Percentiles rank a stretch among this genome's conserved stretches.
Conservation (phyloP, 2,888 invertebrate genomes). For the Drosophila anomalata region DNA sequence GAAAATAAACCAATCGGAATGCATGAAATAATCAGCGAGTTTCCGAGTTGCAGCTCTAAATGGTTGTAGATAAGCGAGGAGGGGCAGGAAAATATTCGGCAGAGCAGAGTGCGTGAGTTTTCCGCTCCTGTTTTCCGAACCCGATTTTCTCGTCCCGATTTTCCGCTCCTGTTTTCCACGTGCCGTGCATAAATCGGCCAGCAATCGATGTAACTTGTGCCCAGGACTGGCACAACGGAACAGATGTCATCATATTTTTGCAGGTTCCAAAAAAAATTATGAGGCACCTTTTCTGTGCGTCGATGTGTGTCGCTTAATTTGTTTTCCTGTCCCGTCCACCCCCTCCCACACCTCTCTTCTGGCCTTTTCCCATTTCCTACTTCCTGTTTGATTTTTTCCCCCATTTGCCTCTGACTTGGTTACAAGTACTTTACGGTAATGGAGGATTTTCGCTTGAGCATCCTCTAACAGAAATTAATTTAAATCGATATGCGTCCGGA, state of each 20-base stretch:
- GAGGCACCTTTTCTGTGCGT: conserved; percentile 38
- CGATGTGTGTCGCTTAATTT: conserved; percentile 79
- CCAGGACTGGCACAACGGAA: conserved; percentile 46
- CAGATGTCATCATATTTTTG: conserved; percentile 79
- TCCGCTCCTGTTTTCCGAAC: conserved; percentile 47
- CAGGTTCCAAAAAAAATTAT: conserved; percentile 47
- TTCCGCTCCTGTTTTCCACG: conserved; percentile 70
- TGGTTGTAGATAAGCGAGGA: conserved; percentile 66
- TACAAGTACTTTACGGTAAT: conserved; percentile 83
- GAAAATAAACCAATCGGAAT: conserved; percentile 58
- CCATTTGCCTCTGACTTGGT: conserved; percentile 71
- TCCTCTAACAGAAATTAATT: conserved; percentile 84
- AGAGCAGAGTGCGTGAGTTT: conserved; percentile 52
- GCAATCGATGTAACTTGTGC: conserved; percentile 76
- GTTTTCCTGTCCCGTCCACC: conserved; percentile 55
- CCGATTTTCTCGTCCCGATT: conserved; percentile 27
- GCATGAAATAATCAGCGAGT: conserved; percentile 49
- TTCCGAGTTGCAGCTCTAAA: conserved; percentile 43
- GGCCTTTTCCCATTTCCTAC: conserved; percentile 17
- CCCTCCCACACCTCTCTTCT: conserved; percentile 1
- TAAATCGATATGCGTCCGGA: conserved; percentile 82
- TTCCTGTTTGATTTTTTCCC: conserved; percentile 31
- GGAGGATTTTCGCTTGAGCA: conserved; percentile 84
- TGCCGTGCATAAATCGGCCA: conserved; percentile 81
- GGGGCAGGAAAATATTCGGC: conserved; percentile 11